A percentile compares a stretch with the other conserved stretches of the same genome.
These are phyloP conservation scores for Eumaeus atala DNA, from an alignment of 1,140 invertebrate species.

Conservation along the genomic window DNA sequence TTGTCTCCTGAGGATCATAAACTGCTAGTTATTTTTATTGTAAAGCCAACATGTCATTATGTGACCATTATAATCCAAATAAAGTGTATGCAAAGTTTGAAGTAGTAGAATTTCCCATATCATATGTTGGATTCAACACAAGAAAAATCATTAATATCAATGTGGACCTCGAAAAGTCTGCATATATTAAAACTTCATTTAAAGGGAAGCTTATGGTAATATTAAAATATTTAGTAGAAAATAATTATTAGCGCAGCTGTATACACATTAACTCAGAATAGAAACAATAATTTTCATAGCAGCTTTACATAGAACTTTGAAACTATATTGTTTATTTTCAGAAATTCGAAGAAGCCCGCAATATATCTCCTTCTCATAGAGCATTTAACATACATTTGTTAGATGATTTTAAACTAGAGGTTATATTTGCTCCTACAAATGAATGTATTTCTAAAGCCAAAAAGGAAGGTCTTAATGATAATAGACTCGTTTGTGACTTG, in stretches of 20 bases:
- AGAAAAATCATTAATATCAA: slow-evolving; percentile 41
- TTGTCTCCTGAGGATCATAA: slow-evolving; percentile 11
- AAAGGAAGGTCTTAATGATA: slow-evolving; percentile 32
- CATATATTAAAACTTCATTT: slow-evolving; percentile 53
- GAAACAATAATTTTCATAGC: too few relatives aligned
- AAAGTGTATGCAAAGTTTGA: slow-evolving; percentile 53
- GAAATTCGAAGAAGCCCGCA: slow-evolving; percentile 57
- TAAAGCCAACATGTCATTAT: slow-evolving; percentile 30
- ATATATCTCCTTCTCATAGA: slow-evolving; percentile 53
- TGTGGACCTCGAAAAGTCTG: slow-evolving; percentile 40
- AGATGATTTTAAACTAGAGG: slow-evolving; percentile 36
- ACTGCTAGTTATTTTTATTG: slow-evolving; percentile 14
- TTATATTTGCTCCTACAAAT: slow-evolving; percentile 49
- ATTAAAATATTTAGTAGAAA: too few relatives aligned
- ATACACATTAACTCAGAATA: too few relatives aligned
- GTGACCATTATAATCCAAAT: slow-evolving; percentile 39
- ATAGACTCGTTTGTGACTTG: slow-evolving; percentile 56
- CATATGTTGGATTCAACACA: slow-evolving; percentile 50
- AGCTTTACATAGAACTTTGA: too few relatives aligned
- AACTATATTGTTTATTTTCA: slow-evolving; percentile 27
- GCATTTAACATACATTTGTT: slow-evolving; percentile 39
- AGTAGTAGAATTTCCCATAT: slow-evolving; percentile 54
- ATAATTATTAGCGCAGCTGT: too few relatives aligned
- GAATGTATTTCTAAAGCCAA: slow-evolving; percentile 55
- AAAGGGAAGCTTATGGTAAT: slow-evolving; percentile 47